Evolutionary conservation across 2,113 vertebrate species (phyloP).

Genomic region (Apteryx mantelli): DNA sequence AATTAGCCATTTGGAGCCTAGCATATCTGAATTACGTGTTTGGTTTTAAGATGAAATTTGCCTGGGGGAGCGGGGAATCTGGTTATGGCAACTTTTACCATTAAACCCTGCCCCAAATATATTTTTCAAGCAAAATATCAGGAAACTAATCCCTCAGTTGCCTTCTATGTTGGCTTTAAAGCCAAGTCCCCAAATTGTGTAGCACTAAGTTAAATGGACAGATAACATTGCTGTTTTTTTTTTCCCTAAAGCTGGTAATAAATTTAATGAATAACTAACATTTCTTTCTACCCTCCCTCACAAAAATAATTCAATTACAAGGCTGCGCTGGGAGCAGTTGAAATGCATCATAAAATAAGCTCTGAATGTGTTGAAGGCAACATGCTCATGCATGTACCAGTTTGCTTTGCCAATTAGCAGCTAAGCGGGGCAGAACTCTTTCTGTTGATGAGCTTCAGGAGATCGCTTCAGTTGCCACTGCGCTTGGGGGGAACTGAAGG

Average conservation of each 20-base stretch:
- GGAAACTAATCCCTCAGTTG: background rate
- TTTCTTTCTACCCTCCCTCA: background rate
- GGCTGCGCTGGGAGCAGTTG: background rate
- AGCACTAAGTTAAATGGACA: background rate
- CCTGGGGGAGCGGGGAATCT: background rate
- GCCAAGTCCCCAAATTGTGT: background rate
- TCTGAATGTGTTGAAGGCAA: background rate
- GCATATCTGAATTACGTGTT: background rate
- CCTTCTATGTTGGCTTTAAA: background rate
- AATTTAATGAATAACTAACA: background rate
- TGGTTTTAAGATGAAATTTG: background rate
- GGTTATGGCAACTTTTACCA: background rate
- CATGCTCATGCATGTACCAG: background rate
- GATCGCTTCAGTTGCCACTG: background rate
- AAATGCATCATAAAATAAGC: background rate
- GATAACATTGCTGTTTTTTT: background rate
- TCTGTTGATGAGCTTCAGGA: background rate
- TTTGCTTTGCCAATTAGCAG: background rate
- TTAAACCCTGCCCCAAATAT: background rate
- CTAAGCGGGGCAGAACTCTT: background rate
- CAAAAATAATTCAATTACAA: background rate
- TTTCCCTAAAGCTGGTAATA: background rate
- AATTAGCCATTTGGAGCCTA: background rate
- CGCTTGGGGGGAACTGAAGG: background rate
- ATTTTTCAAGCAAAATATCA: background rate